Base-by-base conservation (phyloP, 2,113 vertebrate genomes). In the Perccottus glenii region DNA sequence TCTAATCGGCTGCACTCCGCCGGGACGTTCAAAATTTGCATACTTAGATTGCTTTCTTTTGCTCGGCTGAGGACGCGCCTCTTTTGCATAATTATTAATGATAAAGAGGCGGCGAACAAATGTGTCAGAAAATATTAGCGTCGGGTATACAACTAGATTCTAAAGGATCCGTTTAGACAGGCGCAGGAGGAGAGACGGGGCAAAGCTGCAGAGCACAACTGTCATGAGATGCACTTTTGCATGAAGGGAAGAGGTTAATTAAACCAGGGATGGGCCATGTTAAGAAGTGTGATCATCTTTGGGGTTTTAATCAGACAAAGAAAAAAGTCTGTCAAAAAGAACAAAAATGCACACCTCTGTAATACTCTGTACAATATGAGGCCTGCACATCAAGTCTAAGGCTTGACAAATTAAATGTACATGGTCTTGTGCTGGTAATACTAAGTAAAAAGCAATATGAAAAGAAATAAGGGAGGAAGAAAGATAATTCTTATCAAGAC, bases 31-130 rank as follows among this genome's bases (percentile, higher is more conserved):
- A 92, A 93, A 92, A 95, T 96, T 95, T 95, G 94, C 95, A 95
- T 94, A 94, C 85, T 91, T 92, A 94, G 88, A 95, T 94, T 88
- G 93, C 93, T 93, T 92, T 94, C 93, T 94, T 96, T 93, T 94
- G 93, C 92, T 92, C 33, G 89, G 93, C 92, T 91, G 86, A 90
- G 83, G 90, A 92, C 90, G 91, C 67, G 15, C 83, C 93, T 87
- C 65, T 88, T 94, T 94, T 94, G 93, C 94, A 95, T 96, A 95
- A 94, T 95, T 94, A 95, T 94, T 91, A 94, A 93, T 87, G 92
- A 93, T 94, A 94, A 94, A 92, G 87, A 93, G 92, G 84, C 79
- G 73, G 91, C 67, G 58, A 94, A 94, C 94, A 94, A 95, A 95
- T 90, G 93, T 84, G 93, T 94, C 94, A 92, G 91, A 81, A 92